Evolutionary conservation across 2,888 invertebrate genomes (phyloP).

Genomic region (Noctuana brunneofusca): DNA sequence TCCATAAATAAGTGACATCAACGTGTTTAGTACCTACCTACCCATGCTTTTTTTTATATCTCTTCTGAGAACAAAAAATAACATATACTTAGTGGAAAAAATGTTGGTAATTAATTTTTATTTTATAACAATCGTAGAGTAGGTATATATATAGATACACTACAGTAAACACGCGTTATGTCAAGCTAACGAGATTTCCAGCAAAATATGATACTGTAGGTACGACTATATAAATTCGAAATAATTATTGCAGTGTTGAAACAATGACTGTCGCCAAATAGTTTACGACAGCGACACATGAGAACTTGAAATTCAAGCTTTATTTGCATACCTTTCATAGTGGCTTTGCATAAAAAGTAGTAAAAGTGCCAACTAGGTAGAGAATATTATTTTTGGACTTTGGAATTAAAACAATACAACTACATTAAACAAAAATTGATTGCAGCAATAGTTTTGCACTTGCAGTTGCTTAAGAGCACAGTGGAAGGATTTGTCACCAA

Average conservation of each 20-base stretch:
- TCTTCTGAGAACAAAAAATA: too few species aligned
- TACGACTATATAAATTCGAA: not conserved
- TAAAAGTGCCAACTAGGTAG: not conserved
- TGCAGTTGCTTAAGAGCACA: too few species aligned
- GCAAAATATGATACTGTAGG: not conserved
- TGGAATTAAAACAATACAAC: not conserved
- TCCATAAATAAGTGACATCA: too few species aligned
- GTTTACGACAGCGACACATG: slow-evolving; percentile 22
- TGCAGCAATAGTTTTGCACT: too few species aligned
- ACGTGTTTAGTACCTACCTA: too few species aligned
- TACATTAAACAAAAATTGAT: too few species aligned
- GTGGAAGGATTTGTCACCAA: not conserved
- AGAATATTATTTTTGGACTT: not conserved
- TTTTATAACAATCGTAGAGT: too few species aligned
- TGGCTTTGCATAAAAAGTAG: slow-evolving; percentile 10
- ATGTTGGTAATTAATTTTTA: too few species aligned
- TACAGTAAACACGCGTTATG: not conserved
- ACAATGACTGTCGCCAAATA: slow-evolving; percentile 20
- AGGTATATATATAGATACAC: too few species aligned
- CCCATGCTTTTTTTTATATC: too few species aligned
- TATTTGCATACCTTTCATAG: slow-evolving; percentile 21
- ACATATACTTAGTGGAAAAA: too few species aligned
- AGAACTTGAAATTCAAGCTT: slow-evolving; percentile 16
- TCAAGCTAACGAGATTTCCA: not conserved
- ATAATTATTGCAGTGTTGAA: slow-evolving; percentile 14